Percentiles rank a stretch among this genome's conserved stretches.
Conservation (phyloP, 2,888 invertebrate species). For the Chaitophorus viminalis region DNA sequence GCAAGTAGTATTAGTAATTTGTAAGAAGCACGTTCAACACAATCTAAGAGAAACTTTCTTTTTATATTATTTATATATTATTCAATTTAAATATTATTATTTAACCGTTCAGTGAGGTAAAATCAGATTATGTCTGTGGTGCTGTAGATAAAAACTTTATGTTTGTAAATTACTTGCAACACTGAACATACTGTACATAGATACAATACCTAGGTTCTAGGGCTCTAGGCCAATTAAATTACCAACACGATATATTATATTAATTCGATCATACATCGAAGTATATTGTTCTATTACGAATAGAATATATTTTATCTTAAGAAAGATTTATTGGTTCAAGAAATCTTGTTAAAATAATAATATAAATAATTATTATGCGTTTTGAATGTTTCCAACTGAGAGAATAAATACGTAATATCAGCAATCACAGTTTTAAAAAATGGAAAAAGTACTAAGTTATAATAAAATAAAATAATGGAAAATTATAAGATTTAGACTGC, state of each 20-base stretch:
- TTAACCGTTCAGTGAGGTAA: background rate
- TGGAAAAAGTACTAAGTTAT: background rate
- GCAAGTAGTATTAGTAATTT: conserved; percentile 11
- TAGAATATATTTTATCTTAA: background rate
- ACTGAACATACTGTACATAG: background rate
- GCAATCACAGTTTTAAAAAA: background rate
- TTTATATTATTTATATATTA: background rate
- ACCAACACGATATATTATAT: background rate
- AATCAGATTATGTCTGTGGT: background rate
- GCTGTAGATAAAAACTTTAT: background rate
- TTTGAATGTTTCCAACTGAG: too few relatives aligned
- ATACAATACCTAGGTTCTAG: too few relatives aligned
- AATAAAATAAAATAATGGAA: background rate
- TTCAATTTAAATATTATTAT: conserved; percentile 10
- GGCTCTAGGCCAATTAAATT: background rate
- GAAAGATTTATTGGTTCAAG: too few relatives aligned
- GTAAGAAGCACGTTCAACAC: conserved; percentile 1
- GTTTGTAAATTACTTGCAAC: background rate
- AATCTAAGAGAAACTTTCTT: conserved; percentile 3
- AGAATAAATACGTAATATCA: background rate
- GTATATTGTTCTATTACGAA: background rate
- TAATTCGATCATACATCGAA: background rate
- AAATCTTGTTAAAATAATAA: too few relatives aligned
- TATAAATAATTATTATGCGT: too few relatives aligned
- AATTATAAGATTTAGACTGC: background rate